Evolutionary conservation across 2,888 invertebrate species (phyloP).

Genomic region (Frankliniella fusca): DNA sequence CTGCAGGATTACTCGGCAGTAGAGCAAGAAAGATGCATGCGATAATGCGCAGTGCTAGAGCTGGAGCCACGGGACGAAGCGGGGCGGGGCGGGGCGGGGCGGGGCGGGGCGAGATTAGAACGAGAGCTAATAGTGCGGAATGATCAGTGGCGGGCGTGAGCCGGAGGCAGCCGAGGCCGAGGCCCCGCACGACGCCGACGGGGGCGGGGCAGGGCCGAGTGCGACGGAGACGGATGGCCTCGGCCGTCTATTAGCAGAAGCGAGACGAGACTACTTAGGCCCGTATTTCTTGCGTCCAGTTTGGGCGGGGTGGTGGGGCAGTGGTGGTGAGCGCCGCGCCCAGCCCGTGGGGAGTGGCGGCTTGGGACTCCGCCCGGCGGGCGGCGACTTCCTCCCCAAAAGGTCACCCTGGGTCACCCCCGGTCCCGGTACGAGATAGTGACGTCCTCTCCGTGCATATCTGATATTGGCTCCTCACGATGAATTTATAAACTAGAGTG

Average conservation of each 20-base stretch:
- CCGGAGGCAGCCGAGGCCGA: not conserved
- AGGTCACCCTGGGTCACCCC: too few relatives aligned
- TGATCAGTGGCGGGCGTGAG: not conserved
- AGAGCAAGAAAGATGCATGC: not conserved
- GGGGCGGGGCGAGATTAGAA: not conserved
- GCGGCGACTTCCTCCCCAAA: too few relatives aligned
- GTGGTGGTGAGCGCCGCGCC: too few relatives aligned
- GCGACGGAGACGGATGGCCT: not conserved
- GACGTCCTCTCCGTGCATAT: too few relatives aligned
- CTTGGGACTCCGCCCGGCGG: too few relatives aligned
- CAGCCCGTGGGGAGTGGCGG: too few relatives aligned
- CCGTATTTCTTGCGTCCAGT: too few relatives aligned
- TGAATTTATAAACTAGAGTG: too few relatives aligned
- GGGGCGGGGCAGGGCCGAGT: not conserved
- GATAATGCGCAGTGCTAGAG: not conserved
- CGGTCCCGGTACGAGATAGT: too few relatives aligned
- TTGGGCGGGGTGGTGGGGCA: too few relatives aligned
- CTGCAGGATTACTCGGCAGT: not conserved
- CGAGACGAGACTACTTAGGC: not conserved
- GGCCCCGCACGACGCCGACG: not conserved
- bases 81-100: not conserved
- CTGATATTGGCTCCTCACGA: too few relatives aligned
- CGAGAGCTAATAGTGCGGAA: slow-evolving; percentile 10
- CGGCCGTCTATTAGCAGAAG: not conserved
- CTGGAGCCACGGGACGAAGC: not conserved